Conservation (phyloP, 2,797 vertebrate genomes). For the Siniperca obscura region DNA sequence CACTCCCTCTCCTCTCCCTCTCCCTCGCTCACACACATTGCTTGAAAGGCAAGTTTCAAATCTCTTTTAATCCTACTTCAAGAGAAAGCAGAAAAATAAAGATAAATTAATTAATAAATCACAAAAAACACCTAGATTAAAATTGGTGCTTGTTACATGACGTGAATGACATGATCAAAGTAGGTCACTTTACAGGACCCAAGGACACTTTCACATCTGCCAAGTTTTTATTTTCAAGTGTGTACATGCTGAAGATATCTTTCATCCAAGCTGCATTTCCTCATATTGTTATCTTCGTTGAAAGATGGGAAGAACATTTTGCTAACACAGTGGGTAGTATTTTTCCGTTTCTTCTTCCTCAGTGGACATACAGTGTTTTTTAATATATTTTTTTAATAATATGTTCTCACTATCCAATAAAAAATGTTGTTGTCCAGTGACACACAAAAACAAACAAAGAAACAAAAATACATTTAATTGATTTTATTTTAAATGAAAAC, state of each 20-base stretch:
- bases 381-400: no score
- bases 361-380: background rate
- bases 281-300: background rate
- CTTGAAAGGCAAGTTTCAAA: constrained; percentile 12
- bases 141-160: constrained; percentile 11
- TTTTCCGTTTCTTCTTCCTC: background rate
- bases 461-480: constrained; percentile 2
- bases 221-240: background rate
- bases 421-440: background rate
- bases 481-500: background rate
- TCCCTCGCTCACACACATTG: background rate
- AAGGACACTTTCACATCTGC: constrained; percentile 27
- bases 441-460: background rate
- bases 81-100: background rate
- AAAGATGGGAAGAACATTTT: background rate
- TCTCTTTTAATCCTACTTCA: constrained; percentile 2
- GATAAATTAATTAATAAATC: constrained; percentile 16
- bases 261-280: background rate
- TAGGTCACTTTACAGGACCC: constrained; percentile 31
- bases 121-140: background rate
- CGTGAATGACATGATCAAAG: constrained; percentile 25
- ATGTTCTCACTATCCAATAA: background rate
- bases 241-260: background rate
- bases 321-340: background rate
- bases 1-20: background rate